A percentile compares a stretch with the other conserved stretches of the same genome.
Conservation (phyloP, 2,888 invertebrate species). For the Rotaria macrura region DNA sequence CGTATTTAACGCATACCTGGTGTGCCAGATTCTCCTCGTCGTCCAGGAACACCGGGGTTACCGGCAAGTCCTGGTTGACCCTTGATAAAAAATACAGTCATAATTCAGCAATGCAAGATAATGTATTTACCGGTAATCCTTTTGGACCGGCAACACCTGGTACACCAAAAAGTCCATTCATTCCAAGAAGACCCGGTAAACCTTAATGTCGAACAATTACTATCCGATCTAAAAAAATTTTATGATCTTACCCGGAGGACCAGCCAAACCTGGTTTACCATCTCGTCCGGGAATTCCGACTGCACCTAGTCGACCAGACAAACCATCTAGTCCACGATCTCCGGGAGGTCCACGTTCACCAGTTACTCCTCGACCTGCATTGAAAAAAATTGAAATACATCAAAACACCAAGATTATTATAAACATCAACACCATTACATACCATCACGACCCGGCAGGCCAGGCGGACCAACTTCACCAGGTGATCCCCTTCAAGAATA, state of each 20-base stretch:
- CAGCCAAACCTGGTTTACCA: neutral
- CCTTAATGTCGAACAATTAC: neutral
- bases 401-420: neutral
- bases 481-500: neutral
- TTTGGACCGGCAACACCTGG: slow-evolving; percentile 25
- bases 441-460: neutral
- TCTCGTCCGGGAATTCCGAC: neutral
- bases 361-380: neutral
- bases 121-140: slow-evolving; percentile 54
- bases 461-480: neutral
- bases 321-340: neutral
- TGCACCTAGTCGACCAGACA: neutral
- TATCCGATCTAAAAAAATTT: neutral
- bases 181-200: slow-evolving; percentile 13
- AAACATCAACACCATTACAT: neutral
- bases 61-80: slow-evolving; percentile 37
- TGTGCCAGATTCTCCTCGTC: slow-evolving; percentile 6
- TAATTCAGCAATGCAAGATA: slow-evolving; percentile 38
- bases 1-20: slow-evolving; percentile 37
- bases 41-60: neutral
- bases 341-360: neutral
- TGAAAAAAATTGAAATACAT: neutral
- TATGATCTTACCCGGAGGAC: neutral
- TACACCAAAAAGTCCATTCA: slow-evolving; percentile 19
- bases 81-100: neutral